Evolutionary conservation across 2,888 invertebrate species (phyloP).

Genomic region (Monoplex corrugatus): DNA sequence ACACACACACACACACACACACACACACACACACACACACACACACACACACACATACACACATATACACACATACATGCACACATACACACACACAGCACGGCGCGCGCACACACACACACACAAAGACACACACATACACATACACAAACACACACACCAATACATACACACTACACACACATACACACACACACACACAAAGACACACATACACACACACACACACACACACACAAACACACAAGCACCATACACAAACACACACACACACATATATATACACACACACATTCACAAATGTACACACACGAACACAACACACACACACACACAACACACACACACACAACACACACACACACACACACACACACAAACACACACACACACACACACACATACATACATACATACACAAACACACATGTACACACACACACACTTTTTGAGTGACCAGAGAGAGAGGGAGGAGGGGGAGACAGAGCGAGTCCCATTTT

Average conservation of each 20-base stretch:
- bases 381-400: not conserved
- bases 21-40: constrained; percentile 24
- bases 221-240: not conserved
- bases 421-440: too few relatives aligned
- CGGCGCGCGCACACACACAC: not conserved
- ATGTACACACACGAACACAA: too few relatives aligned
- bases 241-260: too few relatives aligned
- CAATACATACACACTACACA: not conserved
- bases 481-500: not conserved
- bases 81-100: not conserved
- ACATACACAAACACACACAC: constrained; percentile 1
- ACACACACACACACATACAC: constrained; percentile 23
- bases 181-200: not conserved
- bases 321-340: not conserved
- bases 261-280: too few relatives aligned
- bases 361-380: not conserved
- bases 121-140: constrained; percentile 5
- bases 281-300: too few relatives aligned
- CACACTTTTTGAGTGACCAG: not conserved
- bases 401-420: too few relatives aligned
- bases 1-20: constrained; percentile 31
- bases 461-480: not conserved
- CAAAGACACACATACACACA: not conserved
- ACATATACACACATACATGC: constrained; percentile 27
- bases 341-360: not conserved